These are phyloP conservation scores for Stomorhina lunata DNA, from an alignment of 2,888 invertebrate genomes.

Conservation along the genomic window DNA sequence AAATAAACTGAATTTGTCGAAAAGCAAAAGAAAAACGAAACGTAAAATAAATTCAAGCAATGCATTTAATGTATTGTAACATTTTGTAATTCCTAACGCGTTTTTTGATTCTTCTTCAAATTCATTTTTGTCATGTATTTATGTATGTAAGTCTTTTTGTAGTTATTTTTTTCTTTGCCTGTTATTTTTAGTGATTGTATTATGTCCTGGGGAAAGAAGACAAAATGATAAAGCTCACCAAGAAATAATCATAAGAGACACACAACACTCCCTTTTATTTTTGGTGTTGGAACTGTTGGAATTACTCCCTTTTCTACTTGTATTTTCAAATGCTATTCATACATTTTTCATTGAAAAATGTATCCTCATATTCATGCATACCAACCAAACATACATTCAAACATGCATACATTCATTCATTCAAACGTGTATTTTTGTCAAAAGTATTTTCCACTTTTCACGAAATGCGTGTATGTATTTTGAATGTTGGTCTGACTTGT, in stretches of 20 bases:
- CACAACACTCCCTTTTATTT: conserved; percentile 29
- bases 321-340: neutral
- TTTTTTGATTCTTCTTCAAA: conserved; percentile 47
- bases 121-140: no score
- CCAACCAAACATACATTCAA: conserved; percentile 27
- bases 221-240: neutral
- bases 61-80: conserved; percentile 60
- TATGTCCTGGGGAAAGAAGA: conserved; percentile 31
- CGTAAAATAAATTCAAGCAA: conserved; percentile 17
- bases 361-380: no score
- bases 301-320: neutral
- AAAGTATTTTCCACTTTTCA: neutral
- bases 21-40: neutral
- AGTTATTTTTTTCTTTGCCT: neutral
- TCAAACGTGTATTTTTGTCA: conserved; percentile 3
- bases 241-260: conserved; percentile 20
- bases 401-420: conserved; percentile 44
- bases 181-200: neutral
- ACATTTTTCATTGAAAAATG: neutral
- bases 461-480: neutral
- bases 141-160: neutral
- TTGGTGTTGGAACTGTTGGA: neutral
- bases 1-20: conserved; percentile 15
- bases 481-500: conserved; percentile 1
- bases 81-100: conserved; percentile 62